phyloP scores from a whole-genome alignment of 2,888 invertebrate genomes.

The Drosophila mettleri region DNA sequence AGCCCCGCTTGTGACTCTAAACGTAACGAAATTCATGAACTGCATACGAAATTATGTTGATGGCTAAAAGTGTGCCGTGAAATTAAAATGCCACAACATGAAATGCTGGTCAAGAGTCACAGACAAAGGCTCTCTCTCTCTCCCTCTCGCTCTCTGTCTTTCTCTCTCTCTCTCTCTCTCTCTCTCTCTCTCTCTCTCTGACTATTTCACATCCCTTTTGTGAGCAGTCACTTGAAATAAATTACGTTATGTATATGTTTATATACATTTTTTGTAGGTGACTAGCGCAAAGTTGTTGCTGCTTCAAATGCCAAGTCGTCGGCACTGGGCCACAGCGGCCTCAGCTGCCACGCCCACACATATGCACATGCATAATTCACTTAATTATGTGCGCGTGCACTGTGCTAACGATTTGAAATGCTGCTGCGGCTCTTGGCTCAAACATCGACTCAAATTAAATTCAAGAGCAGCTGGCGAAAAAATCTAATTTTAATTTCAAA shows the following conservation, averaged over 20 bases:
- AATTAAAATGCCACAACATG: slow-evolving; percentile 79
- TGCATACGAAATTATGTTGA: slow-evolving; percentile 73
- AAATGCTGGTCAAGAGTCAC: slow-evolving; percentile 78
- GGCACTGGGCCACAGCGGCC: slow-evolving; percentile 42
- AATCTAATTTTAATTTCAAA: slow-evolving; percentile 79
- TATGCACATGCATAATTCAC: slow-evolving; percentile 71
- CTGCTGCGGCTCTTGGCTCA: slow-evolving; percentile 42
- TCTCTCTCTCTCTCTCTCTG: not conserved
- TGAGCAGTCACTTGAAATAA: slow-evolving; percentile 69
- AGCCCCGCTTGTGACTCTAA: slow-evolving; percentile 13
- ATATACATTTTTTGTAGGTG: slow-evolving; percentile 40
- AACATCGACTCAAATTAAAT: slow-evolving; percentile 4
- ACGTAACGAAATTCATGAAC: slow-evolving; percentile 58
- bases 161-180: not conserved
- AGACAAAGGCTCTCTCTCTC: slow-evolving; percentile 17
- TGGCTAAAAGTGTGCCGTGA: slow-evolving; percentile 73
- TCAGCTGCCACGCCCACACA: slow-evolving; percentile 15
- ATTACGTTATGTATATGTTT: slow-evolving; percentile 49
- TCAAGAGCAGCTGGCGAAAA: slow-evolving; percentile 37
- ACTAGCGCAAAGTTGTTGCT: slow-evolving; percentile 50
- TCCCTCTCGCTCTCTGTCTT: not conserved
- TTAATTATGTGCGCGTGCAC: slow-evolving; percentile 56
- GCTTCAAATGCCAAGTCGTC: slow-evolving; percentile 40
- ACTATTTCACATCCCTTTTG: not conserved
- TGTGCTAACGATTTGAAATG: slow-evolving; percentile 57